These are phyloP conservation scores for Drosophila imparisetae DNA, from an alignment of 2,888 invertebrate genomes.

Conservation along the genomic window DNA sequence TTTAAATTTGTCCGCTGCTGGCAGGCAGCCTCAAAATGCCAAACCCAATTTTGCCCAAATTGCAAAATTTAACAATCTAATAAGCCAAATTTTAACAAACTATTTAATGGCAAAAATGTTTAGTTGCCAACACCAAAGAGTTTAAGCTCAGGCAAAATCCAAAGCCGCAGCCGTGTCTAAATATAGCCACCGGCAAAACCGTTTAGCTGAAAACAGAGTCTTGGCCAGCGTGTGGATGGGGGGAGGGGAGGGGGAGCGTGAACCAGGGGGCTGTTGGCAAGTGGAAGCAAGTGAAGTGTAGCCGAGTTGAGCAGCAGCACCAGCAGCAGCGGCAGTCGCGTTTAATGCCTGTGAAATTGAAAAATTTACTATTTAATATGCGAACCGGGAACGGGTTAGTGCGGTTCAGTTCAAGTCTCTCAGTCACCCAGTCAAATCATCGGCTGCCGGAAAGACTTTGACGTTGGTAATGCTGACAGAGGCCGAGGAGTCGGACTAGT, in stretches of 20 bases:
- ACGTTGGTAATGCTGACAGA: conserved; percentile 58
- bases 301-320: conserved; percentile 41
- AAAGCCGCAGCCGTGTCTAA: conserved; percentile 57
- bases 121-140: conserved; percentile 44
- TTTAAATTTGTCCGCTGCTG: conserved; percentile 8
- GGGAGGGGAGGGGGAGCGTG: not conserved
- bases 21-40: conserved; percentile 48
- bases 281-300: conserved; percentile 51
- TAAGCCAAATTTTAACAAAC: conserved; percentile 80
- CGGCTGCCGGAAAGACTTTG: conserved; percentile 76
- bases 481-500: conserved; percentile 30
- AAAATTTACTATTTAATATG: conserved; percentile 80
- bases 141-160: conserved; percentile 26
- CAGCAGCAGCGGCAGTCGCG: conserved; percentile 64
- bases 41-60: conserved; percentile 76
- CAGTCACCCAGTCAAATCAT: conserved; percentile 38
- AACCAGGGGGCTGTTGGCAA: conserved; percentile 16
- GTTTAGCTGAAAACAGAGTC: conserved; percentile 65
- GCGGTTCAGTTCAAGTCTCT: conserved; percentile 20
- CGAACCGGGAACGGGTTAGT: conserved; percentile 66
- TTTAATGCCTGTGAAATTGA: conserved; percentile 82
- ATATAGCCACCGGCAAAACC: conserved; percentile 72
- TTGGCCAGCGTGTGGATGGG: conserved; percentile 8
- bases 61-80: conserved; percentile 80
- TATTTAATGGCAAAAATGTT: conserved; percentile 77